Evolutionary conservation across 2,888 invertebrate genomes (phyloP).

Genomic region (Brassicogethes aeneus): DNA sequence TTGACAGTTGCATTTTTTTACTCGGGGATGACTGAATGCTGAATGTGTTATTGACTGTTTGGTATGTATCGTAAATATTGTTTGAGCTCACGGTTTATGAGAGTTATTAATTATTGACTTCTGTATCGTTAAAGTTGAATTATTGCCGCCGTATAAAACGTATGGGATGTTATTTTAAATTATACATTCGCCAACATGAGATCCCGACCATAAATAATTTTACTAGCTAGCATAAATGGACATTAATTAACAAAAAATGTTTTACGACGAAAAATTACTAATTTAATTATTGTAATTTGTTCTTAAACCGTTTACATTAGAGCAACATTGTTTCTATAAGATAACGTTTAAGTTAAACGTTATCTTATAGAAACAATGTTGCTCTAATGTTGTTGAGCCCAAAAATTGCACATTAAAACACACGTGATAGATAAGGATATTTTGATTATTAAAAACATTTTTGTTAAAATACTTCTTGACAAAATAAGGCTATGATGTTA

Average conservation of each 20-base stretch:
- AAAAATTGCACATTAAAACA: no score
- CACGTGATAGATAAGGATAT: no score
- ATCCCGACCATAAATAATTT: neutral
- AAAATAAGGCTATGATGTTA: no score
- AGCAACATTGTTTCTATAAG: no score
- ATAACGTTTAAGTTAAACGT: no score
- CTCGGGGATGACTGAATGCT: slow-evolving; percentile 13
- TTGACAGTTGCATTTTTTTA: slow-evolving; percentile 25
- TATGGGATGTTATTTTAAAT: slow-evolving; percentile 8
- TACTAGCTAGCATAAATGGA: neutral
- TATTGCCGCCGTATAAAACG: slow-evolving; percentile 16
- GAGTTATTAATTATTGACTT: slow-evolving; percentile 23
- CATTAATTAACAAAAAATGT: neutral
- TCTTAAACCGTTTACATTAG: no score
- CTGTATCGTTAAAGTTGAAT: slow-evolving; percentile 20
- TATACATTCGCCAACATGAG: neutral
- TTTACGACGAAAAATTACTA: no score
- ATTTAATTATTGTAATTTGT: neutral
- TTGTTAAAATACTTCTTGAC: no score
- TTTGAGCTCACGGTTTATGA: slow-evolving; percentile 16
- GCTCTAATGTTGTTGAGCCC: no score
- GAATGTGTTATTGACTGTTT: slow-evolving; percentile 20
- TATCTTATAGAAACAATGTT: no score
- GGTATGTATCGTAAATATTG: slow-evolving; percentile 19
- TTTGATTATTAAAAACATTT: no score